Conservation (phyloP, 1,140 invertebrate genomes). For the Drosophila novamexicana region DNA sequence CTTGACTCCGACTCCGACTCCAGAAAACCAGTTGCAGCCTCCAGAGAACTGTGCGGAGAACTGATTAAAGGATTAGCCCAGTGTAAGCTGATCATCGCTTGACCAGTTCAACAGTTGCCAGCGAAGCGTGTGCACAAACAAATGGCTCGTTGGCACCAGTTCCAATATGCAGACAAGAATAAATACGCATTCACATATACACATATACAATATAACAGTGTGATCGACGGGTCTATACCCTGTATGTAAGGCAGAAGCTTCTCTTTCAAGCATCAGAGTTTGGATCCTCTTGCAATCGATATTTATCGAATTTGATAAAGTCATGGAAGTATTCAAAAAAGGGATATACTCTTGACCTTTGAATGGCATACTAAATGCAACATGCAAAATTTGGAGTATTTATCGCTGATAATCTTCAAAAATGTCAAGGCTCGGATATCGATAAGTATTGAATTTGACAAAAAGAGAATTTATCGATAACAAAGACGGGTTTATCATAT, state of each 20-base stretch:
- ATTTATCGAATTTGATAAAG: too few species aligned
- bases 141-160: constrained; percentile 43
- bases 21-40: constrained; percentile 47
- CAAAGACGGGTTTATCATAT: too few species aligned
- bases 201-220: background rate
- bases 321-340: too few species aligned
- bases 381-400: too few species aligned
- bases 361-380: too few species aligned
- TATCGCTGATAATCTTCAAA: too few species aligned
- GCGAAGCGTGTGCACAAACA: constrained; percentile 59
- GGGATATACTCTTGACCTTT: too few species aligned
- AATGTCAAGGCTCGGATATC: too few species aligned
- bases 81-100: constrained; percentile 29
- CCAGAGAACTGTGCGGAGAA: constrained; percentile 23
- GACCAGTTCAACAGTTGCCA: constrained; percentile 22
- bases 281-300: too few species aligned
- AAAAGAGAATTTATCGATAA: too few species aligned
- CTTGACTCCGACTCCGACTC: constrained; percentile 34
- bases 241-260: background rate
- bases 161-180: constrained; percentile 7
- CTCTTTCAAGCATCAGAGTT: too few species aligned
- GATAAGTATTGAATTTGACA: too few species aligned
- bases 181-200: background rate
- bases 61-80: constrained; percentile 76
- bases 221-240: background rate